These are phyloP conservation scores for Dicranocentrus wangi DNA, from an alignment of 2,888 invertebrate species.

Conservation along the genomic window DNA sequence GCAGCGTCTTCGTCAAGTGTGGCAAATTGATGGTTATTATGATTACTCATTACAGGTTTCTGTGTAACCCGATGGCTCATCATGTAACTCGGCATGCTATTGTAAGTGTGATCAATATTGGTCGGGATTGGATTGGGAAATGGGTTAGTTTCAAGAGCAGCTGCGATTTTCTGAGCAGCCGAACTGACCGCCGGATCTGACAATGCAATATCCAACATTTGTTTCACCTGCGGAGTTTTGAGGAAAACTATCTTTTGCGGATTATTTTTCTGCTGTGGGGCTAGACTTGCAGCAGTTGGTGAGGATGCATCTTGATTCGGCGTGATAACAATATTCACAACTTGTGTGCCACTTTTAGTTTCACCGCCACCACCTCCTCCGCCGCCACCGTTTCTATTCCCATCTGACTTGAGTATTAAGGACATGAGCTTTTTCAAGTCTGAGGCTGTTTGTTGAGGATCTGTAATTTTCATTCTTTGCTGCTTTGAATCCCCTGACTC, in stretches of 20 bases:
- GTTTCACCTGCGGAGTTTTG: conserved; percentile 72
- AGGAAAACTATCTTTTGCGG: conserved; percentile 71
- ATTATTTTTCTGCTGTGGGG: conserved; percentile 46
- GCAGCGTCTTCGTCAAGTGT: neutral
- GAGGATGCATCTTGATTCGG: conserved; percentile 61
- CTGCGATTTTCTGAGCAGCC: conserved; percentile 70
- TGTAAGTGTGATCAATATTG: conserved; percentile 32
- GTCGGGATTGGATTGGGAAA: conserved; percentile 50
- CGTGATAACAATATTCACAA: conserved; percentile 72
- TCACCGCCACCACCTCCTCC: conserved; percentile 31
- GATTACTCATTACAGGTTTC: no score
- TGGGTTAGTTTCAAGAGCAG: conserved; percentile 64
- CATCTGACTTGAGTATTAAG: conserved; percentile 69
- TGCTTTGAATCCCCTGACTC: conserved; percentile 21
- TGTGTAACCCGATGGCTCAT: no score
- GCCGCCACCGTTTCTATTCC: conserved; percentile 46
- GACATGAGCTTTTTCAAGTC: conserved; percentile 72
- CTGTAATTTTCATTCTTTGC: conserved; percentile 69
- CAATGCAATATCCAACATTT: conserved; percentile 70
- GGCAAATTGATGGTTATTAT: neutral
- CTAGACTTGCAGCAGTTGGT: neutral
- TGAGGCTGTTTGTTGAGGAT: conserved; percentile 72
- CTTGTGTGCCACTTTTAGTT: conserved; percentile 67
- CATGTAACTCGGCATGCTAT: conserved; percentile 21
- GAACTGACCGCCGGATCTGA: conserved; percentile 68